phyloP scores from a whole-genome alignment of 2,797 vertebrate species.

The Crenuchus spilurus region DNA sequence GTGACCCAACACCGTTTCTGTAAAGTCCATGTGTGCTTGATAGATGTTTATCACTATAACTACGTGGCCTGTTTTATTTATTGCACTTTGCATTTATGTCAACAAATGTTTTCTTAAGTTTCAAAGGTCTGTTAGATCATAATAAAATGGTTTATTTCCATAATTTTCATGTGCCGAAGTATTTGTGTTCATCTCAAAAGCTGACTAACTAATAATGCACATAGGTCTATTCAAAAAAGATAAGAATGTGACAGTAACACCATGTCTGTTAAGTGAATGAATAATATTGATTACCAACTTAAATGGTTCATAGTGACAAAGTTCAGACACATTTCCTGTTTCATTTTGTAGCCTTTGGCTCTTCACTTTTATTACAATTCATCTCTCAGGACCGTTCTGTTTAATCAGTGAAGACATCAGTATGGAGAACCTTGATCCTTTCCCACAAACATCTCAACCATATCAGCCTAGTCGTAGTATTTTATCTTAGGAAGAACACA shows the following conservation, averaged over 20 bases:
- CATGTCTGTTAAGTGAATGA: too few relatives aligned
- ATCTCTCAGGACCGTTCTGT: background rate
- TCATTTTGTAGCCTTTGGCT: background rate
- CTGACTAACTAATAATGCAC: background rate
- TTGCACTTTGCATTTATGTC: background rate
- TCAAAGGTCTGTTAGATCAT: background rate
- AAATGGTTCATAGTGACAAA: too few relatives aligned
- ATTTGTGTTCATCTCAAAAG: background rate
- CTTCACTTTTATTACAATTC: background rate
- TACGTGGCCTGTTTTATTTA: constrained; percentile 28
- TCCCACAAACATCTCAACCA: background rate
- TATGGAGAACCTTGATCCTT: background rate
- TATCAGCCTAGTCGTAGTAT: constrained; percentile 58
- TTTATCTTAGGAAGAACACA: constrained; percentile 86
- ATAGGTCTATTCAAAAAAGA: too few relatives aligned
- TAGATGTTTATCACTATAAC: background rate
- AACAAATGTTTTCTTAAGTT: background rate
- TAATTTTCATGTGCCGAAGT: background rate
- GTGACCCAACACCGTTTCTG: background rate
- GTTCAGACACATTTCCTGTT: too few relatives aligned
- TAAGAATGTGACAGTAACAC: too few relatives aligned
- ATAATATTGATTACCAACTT: too few relatives aligned
- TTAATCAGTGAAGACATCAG: background rate
- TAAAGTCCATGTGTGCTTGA: constrained; percentile 6
- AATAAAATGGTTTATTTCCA: constrained; percentile 33